Percentiles rank a stretch among this genome's conserved stretches.
These are phyloP conservation scores for Protonemura montana DNA, from an alignment of 2,888 invertebrate genomes.

Conservation along the genomic window DNA sequence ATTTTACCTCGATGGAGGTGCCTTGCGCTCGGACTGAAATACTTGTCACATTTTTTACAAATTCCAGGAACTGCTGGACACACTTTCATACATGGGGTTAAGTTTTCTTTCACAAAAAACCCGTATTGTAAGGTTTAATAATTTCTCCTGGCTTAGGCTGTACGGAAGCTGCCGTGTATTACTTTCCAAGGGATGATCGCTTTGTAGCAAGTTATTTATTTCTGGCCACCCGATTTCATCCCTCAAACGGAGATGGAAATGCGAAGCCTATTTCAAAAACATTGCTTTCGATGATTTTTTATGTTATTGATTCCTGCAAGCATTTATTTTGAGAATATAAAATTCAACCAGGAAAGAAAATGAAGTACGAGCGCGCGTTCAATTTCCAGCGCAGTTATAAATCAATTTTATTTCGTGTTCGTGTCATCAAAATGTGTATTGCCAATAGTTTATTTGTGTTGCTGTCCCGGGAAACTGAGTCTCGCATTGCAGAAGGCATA, in stretches of 20 bases:
- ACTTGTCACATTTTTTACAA: too few relatives aligned
- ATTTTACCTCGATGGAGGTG: too few relatives aligned
- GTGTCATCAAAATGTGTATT: background rate
- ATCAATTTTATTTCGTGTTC: background rate
- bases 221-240: background rate
- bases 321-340: conserved; percentile 4
- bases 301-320: background rate
- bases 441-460: background rate
- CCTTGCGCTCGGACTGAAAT: too few relatives aligned
- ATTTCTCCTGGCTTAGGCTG: background rate
- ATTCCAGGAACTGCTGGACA: too few relatives aligned
- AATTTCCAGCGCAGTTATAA: background rate
- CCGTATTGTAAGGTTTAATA: too few relatives aligned
- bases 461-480: background rate
- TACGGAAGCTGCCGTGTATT: background rate
- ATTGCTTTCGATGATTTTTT: background rate
- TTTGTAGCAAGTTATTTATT: background rate
- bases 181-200: background rate
- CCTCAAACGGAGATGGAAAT: background rate
- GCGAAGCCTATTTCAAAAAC: background rate
- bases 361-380: background rate
- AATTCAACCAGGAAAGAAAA: background rate
- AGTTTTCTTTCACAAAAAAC: too few relatives aligned
- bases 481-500: background rate
- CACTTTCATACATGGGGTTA: too few relatives aligned